Conservation (phyloP, 2,888 invertebrate species). For the Calameuta pallipes region DNA sequence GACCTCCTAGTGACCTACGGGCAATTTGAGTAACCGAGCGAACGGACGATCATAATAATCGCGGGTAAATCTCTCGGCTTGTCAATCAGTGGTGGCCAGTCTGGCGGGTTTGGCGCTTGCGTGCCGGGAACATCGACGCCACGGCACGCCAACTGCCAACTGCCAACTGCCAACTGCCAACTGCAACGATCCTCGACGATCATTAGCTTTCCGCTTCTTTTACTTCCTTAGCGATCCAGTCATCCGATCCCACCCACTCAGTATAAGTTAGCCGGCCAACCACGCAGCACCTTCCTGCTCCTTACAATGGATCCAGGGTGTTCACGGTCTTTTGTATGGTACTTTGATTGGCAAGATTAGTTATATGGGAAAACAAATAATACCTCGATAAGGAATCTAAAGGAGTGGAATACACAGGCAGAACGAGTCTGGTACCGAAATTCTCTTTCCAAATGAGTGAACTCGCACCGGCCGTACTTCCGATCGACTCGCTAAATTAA, state of each 20-base stretch:
- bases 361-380: not conserved
- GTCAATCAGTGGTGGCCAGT: constrained; percentile 21
- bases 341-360: not conserved
- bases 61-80: constrained; percentile 22
- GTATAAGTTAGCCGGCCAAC: not conserved
- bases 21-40: constrained; percentile 56
- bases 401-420: not conserved
- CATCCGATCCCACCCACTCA: not conserved
- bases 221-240: not conserved
- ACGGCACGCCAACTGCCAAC: constrained; percentile 22
- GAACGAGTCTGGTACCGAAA: not conserved
- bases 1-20: constrained; percentile 59
- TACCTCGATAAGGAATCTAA: not conserved
- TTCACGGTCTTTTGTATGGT: no score
- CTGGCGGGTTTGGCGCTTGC: constrained; percentile 35
- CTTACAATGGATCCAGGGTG: not conserved
- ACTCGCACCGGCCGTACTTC: not conserved
- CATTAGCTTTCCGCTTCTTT: constrained; percentile 20
- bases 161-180: constrained; percentile 19
- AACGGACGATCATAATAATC: constrained; percentile 59
- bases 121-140: constrained; percentile 27
- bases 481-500: not conserved
- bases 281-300: constrained; percentile 11
- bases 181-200: constrained; percentile 19
- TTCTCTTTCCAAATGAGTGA: not conserved